Percentiles rank a stretch among this genome's conserved stretches.
These are phyloP conservation scores for Shinisaurus crocodilurus DNA, from an alignment of 2,113 vertebrate genomes.

Conservation along the genomic window DNA sequence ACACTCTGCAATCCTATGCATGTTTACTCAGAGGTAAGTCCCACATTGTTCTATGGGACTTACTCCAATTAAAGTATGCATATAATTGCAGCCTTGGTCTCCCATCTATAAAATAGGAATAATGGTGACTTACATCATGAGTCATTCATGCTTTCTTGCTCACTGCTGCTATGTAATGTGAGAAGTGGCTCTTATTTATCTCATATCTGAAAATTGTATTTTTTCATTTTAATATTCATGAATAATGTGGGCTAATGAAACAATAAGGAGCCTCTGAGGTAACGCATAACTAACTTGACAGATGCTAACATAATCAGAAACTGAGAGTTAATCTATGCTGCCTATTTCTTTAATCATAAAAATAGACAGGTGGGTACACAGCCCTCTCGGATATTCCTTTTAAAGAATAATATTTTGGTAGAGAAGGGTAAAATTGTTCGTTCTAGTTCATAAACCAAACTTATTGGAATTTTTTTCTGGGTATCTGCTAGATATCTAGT, in stretches of 20 bases:
- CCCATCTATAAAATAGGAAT: not conserved
- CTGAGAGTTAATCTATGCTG: conserved; percentile 62
- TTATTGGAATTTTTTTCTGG: not conserved
- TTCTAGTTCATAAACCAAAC: not conserved
- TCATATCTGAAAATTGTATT: conserved; percentile 25
- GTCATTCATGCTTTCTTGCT: not conserved
- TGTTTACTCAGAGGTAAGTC: not conserved
- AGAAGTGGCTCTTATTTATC: not conserved
- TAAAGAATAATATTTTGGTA: not conserved
- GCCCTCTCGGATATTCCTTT: conserved; percentile 6
- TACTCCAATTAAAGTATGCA: not conserved
- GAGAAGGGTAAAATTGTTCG: not conserved
- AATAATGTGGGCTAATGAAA: conserved; percentile 34
- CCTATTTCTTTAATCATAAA: conserved; percentile 44
- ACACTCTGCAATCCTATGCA: not conserved
- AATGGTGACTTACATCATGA: not conserved
- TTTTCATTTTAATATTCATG: conserved; percentile 40
- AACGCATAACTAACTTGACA: conserved; percentile 51
- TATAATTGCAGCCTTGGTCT: not conserved
- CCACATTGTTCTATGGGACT: not conserved
- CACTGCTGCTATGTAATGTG: not conserved
- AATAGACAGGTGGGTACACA: too few relatives aligned
- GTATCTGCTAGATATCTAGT: not conserved
- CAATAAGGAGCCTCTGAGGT: conserved; percentile 26
- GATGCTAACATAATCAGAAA: conserved; percentile 33